Percentiles rank a stretch among this genome's conserved stretches.
Conservation (phyloP, 2,113 vertebrate species). For the Sapajus apella region DNA sequence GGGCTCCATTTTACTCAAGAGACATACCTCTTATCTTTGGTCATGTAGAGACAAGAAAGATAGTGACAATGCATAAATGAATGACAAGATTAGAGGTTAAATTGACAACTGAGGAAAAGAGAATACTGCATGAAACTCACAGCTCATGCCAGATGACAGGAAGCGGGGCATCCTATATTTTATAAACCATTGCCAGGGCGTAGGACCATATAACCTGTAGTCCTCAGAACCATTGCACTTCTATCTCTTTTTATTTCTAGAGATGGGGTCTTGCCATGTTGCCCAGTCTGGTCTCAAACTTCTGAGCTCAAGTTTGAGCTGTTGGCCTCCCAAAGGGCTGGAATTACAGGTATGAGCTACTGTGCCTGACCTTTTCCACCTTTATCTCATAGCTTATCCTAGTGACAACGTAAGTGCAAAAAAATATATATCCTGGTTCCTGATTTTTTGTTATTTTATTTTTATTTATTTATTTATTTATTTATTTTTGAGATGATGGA, state of each 20-base stretch:
- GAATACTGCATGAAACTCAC: background rate
- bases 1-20: background rate
- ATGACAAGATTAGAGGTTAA: background rate
- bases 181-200: background rate
- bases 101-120: conserved; percentile 20
- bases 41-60: background rate
- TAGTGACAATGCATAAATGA: background rate
- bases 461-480: too few relatives aligned
- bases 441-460: too few relatives aligned
- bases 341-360: too few relatives aligned
- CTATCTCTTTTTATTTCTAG: too few relatives aligned
- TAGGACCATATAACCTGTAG: background rate
- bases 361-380: background rate
- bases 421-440: too few relatives aligned
- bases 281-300: too few relatives aligned
- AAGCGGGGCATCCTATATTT: background rate
- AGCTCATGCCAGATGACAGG: background rate
- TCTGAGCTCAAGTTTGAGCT: too few relatives aligned
- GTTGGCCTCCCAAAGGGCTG: too few relatives aligned
- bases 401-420: background rate
- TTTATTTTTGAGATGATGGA: too few relatives aligned
- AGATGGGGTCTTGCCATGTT: too few relatives aligned
- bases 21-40: background rate
- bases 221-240: background rate
- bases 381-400: background rate